Conservation (phyloP, 2,888 invertebrate species). For the Eumerus sabulonum region DNA sequence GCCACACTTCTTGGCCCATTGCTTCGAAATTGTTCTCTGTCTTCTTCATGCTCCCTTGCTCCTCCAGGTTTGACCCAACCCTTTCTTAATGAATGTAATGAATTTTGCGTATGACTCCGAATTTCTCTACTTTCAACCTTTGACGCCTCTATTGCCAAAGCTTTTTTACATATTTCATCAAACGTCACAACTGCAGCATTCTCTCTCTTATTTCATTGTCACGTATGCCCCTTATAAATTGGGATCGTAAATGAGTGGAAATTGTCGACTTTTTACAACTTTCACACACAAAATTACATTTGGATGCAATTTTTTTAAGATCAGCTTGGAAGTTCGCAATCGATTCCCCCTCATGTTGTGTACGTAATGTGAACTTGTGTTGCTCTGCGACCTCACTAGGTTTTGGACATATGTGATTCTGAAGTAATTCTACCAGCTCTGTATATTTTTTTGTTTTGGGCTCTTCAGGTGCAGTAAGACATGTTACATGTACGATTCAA, state of each 20-base stretch:
- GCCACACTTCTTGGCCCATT: neutral
- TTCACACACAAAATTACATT: conserved; percentile 27
- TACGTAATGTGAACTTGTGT: conserved; percentile 25
- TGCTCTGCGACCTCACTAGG: conserved; percentile 39
- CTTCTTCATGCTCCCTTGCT: neutral
- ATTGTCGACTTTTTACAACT: conserved; percentile 43
- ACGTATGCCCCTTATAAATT: conserved; percentile 32
- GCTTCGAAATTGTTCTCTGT: neutral
- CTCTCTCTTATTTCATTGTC: conserved; percentile 21
- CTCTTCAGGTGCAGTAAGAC: conserved; percentile 31
- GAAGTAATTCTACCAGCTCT: conserved; percentile 16
- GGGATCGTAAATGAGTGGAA: conserved; percentile 41
- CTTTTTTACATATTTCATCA: conserved; percentile 12
- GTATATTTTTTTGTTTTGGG: conserved; percentile 32
- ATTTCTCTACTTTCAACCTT: conserved; percentile 39
- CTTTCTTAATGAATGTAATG: neutral
- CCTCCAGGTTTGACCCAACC: conserved; percentile 3
- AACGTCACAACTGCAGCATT: conserved; percentile 16
- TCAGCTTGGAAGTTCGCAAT: conserved; percentile 26
- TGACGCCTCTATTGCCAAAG: conserved; percentile 27
- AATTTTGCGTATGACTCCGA: conserved; percentile 3
- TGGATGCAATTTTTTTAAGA: conserved; percentile 11
- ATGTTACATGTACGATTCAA: conserved; percentile 27
- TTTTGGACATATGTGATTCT: conserved; percentile 22
- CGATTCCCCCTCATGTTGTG: conserved; percentile 14